Evolutionary conservation across 2,888 invertebrate genomes (phyloP).

Genomic region (Dryobotodes eremita): DNA sequence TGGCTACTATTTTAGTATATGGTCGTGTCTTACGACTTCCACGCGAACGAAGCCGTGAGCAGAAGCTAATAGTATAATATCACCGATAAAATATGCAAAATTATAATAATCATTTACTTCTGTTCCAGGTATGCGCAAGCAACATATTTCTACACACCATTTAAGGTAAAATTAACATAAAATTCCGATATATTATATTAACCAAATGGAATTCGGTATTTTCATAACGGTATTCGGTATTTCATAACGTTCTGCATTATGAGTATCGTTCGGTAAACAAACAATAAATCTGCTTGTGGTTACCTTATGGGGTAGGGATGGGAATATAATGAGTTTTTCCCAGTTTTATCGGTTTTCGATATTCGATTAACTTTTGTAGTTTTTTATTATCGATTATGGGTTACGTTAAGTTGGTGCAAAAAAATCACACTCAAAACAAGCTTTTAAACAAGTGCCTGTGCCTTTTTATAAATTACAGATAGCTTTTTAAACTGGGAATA

Average conservation of each 20-base stretch:
- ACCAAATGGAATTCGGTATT: constrained; percentile 21
- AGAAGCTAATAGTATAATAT: neutral
- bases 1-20: too few species aligned
- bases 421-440: neutral
- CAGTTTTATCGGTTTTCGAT: neutral
- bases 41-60: too few species aligned
- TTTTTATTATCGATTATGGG: neutral
- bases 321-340: constrained; percentile 15
- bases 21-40: too few species aligned
- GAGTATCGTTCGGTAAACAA: constrained; percentile 49
- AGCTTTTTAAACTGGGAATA: neutral
- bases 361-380: neutral
- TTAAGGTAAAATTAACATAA: constrained; percentile 31
- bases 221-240: constrained; percentile 24
- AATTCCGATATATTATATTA: neutral
- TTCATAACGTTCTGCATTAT: constrained; percentile 21
- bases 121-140: constrained; percentile 57
- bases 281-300: constrained; percentile 54
- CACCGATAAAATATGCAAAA: neutral
- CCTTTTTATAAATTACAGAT: neutral
- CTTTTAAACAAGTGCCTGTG: neutral
- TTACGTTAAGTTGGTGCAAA: neutral
- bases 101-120: neutral
- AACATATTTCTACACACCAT: neutral
- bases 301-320: constrained; percentile 32